Conservation (phyloP, 2,888 invertebrate species). For the Celastrina argiolus region DNA sequence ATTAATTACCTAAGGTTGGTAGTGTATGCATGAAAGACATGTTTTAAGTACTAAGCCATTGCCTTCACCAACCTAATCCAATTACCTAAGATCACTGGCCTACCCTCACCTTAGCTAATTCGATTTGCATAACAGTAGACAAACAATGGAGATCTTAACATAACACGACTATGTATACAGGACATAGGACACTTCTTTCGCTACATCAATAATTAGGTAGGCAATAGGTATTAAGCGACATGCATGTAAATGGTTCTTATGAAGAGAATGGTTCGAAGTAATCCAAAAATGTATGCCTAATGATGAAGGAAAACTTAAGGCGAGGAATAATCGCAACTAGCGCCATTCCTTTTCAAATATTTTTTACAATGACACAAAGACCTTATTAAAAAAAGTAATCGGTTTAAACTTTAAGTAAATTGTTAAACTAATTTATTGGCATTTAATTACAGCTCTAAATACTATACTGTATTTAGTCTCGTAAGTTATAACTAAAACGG, state of each 20-base stretch:
- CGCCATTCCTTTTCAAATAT: too few species aligned
- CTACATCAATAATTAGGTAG: not conserved
- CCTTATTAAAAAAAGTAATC: too few species aligned
- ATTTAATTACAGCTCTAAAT: too few species aligned
- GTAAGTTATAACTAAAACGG: too few species aligned
- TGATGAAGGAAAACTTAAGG: not conserved
- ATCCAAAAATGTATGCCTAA: not conserved
- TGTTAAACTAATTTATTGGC: too few species aligned
- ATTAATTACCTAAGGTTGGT: not conserved
- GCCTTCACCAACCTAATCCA: conserved; percentile 24
- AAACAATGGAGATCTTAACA: conserved; percentile 5
- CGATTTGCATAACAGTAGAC: conserved; percentile 25
- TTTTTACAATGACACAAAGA: too few species aligned
- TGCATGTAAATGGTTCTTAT: not conserved
- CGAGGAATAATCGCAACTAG: too few species aligned
- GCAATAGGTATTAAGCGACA: too few species aligned
- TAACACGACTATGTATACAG: not conserved
- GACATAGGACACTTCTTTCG: not conserved
- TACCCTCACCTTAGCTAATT: conserved; percentile 28
- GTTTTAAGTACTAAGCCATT: conserved; percentile 7
- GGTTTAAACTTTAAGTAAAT: too few species aligned
- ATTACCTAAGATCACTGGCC: conserved; percentile 26
- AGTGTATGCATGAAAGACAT: not conserved
- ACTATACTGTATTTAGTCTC: too few species aligned
- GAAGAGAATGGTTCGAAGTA: not conserved